phyloP scores from a whole-genome alignment of 2,888 invertebrate species.

The Gymnocheta viridis region DNA sequence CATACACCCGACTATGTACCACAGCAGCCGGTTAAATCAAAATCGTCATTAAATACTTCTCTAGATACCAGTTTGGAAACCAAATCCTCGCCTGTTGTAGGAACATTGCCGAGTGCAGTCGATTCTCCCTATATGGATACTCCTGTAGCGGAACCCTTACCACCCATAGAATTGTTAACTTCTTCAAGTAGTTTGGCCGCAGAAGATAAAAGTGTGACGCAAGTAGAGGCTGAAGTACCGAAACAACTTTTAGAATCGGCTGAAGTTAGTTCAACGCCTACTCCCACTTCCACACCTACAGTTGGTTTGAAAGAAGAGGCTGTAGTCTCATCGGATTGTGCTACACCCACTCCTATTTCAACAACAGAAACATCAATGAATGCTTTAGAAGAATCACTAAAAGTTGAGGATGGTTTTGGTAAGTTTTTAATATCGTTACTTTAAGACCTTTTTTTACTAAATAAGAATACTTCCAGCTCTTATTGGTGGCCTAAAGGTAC shows the following conservation, averaged over 20 bases:
- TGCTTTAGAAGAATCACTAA: constrained; percentile 6
- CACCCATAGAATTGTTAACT: constrained; percentile 79
- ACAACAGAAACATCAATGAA: constrained; percentile 17
- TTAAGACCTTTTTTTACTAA: constrained; percentile 22
- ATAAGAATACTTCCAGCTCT: constrained; percentile 78
- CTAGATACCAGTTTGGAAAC: constrained; percentile 72
- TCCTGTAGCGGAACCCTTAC: constrained; percentile 77
- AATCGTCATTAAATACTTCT: constrained; percentile 65
- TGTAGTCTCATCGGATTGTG: constrained; percentile 50
- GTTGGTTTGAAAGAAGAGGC: constrained; percentile 60
- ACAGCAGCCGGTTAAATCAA: constrained; percentile 75
- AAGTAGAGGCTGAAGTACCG: constrained; percentile 65
- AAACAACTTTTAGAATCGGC: constrained; percentile 64
- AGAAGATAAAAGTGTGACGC: constrained; percentile 65
- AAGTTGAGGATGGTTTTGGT: constrained; percentile 79
- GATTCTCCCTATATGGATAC: constrained; percentile 76
- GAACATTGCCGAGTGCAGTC: constrained; percentile 38
- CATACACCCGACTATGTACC: constrained; percentile 81
- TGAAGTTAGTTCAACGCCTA: constrained; percentile 62
- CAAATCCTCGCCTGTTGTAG: constrained; percentile 47
- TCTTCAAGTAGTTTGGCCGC: constrained; percentile 71
- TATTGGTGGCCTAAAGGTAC: constrained; percentile 85
- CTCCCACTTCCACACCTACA: constrained; percentile 46
- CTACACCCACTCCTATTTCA: constrained; percentile 16
- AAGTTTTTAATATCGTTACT: background rate